Base-by-base conservation (phyloP, 2,888 invertebrate species). In the Junonia oenone region DNA sequence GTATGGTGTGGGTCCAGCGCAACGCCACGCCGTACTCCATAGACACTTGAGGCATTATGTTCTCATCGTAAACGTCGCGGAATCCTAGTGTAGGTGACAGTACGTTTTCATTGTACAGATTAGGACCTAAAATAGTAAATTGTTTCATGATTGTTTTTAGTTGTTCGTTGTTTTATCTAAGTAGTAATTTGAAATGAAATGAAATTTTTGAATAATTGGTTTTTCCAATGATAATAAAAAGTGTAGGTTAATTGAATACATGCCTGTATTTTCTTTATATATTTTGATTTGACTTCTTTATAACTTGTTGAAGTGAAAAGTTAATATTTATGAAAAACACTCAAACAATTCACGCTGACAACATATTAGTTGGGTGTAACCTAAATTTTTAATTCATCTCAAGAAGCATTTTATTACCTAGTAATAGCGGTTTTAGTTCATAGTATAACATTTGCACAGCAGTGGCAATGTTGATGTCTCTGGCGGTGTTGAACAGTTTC, bases 391-490 rank as follows among this genome's bases (percentile, higher is more conserved):
- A n/a, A n/a, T n/a, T n/a, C n/a, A n/a, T n/a, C n/a, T n/a, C n/a
- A n/a, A n/a, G n/a, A n/a, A n/a, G n/a, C n/a, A n/a, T n/a, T n/a
- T n/a, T n/a, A n/a, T 66, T 62, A 78, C 77, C 77, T 55, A 78
- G 29, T 6, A 74, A 48, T 6, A 56, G 51, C 0, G 73, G 62
- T 33, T 70, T 35, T 11, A 74, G 29, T 47, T 78, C 77, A 40
- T 77, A 71, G 6, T 63, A 63, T 27, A 63, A 65, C 19, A 78
- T 69, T 55, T 76, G 74, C 45, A 66, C 31, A 3, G 37, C 58
- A 11, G 61, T 61, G 6, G 75, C 75, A 5, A 77, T 76, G 29
- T 69, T 68, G n/a, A 78, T 76, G 11, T 76, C 73, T 54, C 73
- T 64, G 0, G 77, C 67, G 0, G 63, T 63, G n/a, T 63, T 33